Percentiles rank a stretch among this genome's conserved stretches.
phyloP scores from a whole-genome alignment of 2,888 invertebrate species.

The Cryptus armator region DNA sequence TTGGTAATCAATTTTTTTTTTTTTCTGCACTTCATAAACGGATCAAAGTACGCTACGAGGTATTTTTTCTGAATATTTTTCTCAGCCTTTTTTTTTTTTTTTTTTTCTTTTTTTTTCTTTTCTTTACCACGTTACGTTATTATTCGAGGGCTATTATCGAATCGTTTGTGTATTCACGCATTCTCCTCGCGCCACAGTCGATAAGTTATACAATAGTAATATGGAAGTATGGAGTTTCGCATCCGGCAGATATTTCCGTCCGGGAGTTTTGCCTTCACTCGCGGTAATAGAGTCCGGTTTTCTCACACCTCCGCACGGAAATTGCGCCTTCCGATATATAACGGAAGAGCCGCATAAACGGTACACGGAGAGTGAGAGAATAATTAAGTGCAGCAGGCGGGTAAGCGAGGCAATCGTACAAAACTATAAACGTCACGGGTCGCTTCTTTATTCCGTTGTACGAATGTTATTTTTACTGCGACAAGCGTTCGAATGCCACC shows the following conservation, averaged over 20 bases:
- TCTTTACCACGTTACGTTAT: background rate
- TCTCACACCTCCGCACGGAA: conserved; percentile 44
- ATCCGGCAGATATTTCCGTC: conserved; percentile 61
- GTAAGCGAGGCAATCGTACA: background rate
- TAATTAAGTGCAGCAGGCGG: conserved; percentile 51
- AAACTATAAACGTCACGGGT: conserved; percentile 19
- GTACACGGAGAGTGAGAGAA: background rate
- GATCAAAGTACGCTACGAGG: no score
- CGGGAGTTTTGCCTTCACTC: conserved; percentile 12
- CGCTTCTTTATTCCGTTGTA: conserved; percentile 44
- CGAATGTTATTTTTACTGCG: conserved; percentile 58
- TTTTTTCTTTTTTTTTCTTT: background rate
- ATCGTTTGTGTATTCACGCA: conserved; percentile 9
- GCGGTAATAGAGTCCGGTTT: conserved; percentile 23
- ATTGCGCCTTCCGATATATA: conserved; percentile 56
- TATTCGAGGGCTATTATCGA: background rate
- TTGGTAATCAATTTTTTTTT: no score
- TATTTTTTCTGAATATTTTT: no score
- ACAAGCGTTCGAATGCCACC: conserved; percentile 35
- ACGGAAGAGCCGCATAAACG: conserved; percentile 48
- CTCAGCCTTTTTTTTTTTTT: background rate
- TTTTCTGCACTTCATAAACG: no score
- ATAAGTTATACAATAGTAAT: conserved; percentile 29
- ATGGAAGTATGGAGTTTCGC: conserved; percentile 45
- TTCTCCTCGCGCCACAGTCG: background rate